phyloP scores from a whole-genome alignment of 2,888 invertebrate species.

The Ctenicera cuprea region DNA sequence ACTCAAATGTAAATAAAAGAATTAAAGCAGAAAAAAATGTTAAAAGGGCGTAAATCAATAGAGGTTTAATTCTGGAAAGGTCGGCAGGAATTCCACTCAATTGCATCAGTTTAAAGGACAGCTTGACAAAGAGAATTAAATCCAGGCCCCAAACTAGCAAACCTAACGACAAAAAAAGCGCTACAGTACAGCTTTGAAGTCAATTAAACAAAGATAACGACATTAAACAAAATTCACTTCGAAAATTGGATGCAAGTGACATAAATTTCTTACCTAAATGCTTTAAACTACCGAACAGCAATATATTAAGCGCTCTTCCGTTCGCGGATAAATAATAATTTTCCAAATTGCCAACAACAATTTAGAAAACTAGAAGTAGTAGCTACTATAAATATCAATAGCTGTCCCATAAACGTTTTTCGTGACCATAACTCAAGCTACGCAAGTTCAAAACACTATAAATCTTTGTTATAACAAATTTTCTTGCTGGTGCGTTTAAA shows the following conservation, averaged over 20 bases:
- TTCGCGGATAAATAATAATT: slow-evolving; percentile 58
- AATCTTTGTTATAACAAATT: slow-evolving; percentile 58
- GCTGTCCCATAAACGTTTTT: slow-evolving; percentile 60
- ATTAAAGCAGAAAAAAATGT: slow-evolving; percentile 22
- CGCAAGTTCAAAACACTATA: slow-evolving; percentile 59
- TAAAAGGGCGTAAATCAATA: slow-evolving; percentile 46
- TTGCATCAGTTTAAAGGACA: slow-evolving; percentile 50
- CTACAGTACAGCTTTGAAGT: slow-evolving; percentile 40
- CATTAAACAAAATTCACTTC: too few relatives aligned
- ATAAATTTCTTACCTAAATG: slow-evolving; percentile 9
- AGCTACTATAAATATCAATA: slow-evolving; percentile 65
- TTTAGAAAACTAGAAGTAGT: slow-evolving; percentile 61
- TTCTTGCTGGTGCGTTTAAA: slow-evolving; percentile 46
- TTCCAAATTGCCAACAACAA: slow-evolving; percentile 58
- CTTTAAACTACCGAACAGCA: background rate
- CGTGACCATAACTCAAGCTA: slow-evolving; percentile 57
- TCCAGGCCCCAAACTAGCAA: slow-evolving; percentile 44
- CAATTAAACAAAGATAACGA: slow-evolving; percentile 38
- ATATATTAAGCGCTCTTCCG: background rate
- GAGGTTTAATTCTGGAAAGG: slow-evolving; percentile 50
- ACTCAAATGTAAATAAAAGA: slow-evolving; percentile 23
- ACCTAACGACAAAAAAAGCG: slow-evolving; percentile 39
- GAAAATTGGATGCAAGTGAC: background rate
- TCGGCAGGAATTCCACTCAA: slow-evolving; percentile 47
- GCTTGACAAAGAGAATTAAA: slow-evolving; percentile 50